Evolutionary conservation across 2,888 invertebrate genomes (phyloP), one percentile per base, ranked within the genome.

Genomic region (Meiosimyza platycephala): DNA sequence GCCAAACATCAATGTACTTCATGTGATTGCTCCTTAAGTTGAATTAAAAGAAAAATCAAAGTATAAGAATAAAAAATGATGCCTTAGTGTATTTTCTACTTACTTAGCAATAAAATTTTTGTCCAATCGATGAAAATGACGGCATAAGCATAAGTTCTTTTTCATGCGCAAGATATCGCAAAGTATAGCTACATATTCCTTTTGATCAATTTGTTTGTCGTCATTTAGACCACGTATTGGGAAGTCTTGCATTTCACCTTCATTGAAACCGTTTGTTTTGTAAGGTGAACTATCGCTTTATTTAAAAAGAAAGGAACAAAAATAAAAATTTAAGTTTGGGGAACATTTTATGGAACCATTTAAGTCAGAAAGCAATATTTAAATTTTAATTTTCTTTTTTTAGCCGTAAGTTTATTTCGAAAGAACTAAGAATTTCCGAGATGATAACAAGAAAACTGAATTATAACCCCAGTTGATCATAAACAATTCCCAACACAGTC

Each of bases 1-100:
- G 95, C 99, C 99, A 99, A 6, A 99, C 97, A 88, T 99, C 99
- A 73, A 99, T 96, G 88, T 93, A 96, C 78, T 92, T 91, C 40
- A 93, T 90, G 69, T 90, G 86, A 76, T 86, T 87, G 78, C 86
- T 87, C 72, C 86, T 85, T 74, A 2, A 72, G 64, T 72, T 74
- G 47, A 73, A 57, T 48, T 9, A 47, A 70, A 80, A 66, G 67
- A 50, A 67, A 50, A 52, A 7, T 47, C 7, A 70, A 33, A 66
- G 6, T 40, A 11, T 15, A 47, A 60, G 13, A 2, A 18, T 28
- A 55, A 72, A 66, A 28, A 55, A 62, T 67, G 57, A n/a, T 59
- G 67, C 0, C 7, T 7, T 12, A 18, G 40, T 33, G 18, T 48
- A 50, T 28, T 60, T 1, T n/a, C 2, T 52, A 75, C 89, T 87